Percentiles rank a stretch among this genome's conserved stretches.
Conservation (phyloP, 2,888 invertebrate species). For the Philaethria dido region DNA sequence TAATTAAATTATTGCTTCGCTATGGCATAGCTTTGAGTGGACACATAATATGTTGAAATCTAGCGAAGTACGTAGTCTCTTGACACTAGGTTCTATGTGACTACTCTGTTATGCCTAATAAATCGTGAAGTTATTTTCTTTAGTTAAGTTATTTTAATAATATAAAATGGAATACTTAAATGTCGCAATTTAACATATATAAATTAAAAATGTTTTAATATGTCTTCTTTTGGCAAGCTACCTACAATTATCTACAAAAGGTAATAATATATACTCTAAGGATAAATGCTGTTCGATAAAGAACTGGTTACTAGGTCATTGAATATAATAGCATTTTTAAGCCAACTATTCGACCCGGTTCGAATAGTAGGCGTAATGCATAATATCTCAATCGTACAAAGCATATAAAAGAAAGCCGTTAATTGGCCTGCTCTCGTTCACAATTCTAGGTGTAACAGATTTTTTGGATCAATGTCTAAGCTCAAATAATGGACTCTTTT, state of each 20-base stretch:
- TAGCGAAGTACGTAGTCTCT: too few relatives aligned
- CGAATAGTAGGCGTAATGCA: slow-evolving; percentile 36
- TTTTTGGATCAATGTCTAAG: slow-evolving; percentile 30
- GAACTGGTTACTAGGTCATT: slow-evolving; percentile 10
- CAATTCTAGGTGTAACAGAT: slow-evolving; percentile 30
- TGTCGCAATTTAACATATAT: too few relatives aligned
- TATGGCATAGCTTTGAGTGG: too few relatives aligned
- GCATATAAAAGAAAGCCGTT: slow-evolving; percentile 57
- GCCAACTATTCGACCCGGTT: slow-evolving; percentile 32
- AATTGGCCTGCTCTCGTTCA: slow-evolving; percentile 55
- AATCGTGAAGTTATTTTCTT: too few relatives aligned
- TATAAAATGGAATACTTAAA: too few relatives aligned
- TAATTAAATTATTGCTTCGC: too few relatives aligned
- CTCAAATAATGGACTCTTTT: slow-evolving; percentile 5
- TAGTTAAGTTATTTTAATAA: too few relatives aligned
- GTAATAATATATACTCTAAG: not conserved
- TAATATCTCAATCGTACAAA: slow-evolving; percentile 39
- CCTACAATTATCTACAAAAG: not conserved
- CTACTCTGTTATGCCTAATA: too few relatives aligned
- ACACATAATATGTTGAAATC: too few relatives aligned
- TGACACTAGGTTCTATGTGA: too few relatives aligned
- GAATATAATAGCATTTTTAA: slow-evolving; percentile 19
- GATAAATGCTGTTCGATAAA: not conserved
- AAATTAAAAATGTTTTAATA: too few relatives aligned
- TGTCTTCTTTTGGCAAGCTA: not conserved